phyloP scores from a whole-genome alignment of 1,140 invertebrate genomes.

The Drosophila subobscura region DNA sequence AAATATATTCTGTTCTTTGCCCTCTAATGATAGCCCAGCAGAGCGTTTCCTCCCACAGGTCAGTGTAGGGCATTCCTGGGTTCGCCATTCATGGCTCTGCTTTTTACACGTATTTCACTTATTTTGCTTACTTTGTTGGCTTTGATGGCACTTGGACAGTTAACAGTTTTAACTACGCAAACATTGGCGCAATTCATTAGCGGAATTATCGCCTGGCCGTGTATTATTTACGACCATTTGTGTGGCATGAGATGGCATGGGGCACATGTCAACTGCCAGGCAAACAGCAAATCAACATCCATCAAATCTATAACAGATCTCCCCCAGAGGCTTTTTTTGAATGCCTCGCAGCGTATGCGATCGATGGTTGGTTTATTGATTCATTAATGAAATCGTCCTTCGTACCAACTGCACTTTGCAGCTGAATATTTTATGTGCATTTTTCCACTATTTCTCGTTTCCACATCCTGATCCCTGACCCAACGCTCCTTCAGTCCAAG shows the following conservation, averaged over 20 bases:
- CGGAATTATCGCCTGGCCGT: slow-evolving; percentile 63
- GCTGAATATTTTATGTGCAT: slow-evolving; percentile 27
- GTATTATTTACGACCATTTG: slow-evolving; percentile 1
- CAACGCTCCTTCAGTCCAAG: too few species aligned
- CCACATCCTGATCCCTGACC: slow-evolving; percentile 12
- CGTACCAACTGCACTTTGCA: background rate
- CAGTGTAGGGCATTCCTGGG: slow-evolving; percentile 6
- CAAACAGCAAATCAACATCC: slow-evolving; percentile 24
- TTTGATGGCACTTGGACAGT: slow-evolving; percentile 42
- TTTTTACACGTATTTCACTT: slow-evolving; percentile 5
- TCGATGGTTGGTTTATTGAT: slow-evolving; percentile 5
- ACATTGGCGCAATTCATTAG: slow-evolving; percentile 65
- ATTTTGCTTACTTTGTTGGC: slow-evolving; percentile 30
- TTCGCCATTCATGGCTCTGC: background rate
- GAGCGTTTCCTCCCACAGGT: too few species aligned
- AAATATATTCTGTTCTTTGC: too few species aligned
- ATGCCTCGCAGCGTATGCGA: background rate
- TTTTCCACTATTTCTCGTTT: background rate
- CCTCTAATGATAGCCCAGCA: too few species aligned
- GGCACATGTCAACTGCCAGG: slow-evolving; percentile 57
- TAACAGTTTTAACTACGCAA: slow-evolving; percentile 67
- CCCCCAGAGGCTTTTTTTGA: too few species aligned
- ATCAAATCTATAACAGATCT: slow-evolving; percentile 39
- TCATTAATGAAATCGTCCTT: slow-evolving; percentile 29
- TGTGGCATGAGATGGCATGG: slow-evolving; percentile 25